Percentiles rank a stretch among this genome's conserved stretches.
phyloP scores from a whole-genome alignment of 2,797 vertebrate species.

The Echiichthys vipera region DNA sequence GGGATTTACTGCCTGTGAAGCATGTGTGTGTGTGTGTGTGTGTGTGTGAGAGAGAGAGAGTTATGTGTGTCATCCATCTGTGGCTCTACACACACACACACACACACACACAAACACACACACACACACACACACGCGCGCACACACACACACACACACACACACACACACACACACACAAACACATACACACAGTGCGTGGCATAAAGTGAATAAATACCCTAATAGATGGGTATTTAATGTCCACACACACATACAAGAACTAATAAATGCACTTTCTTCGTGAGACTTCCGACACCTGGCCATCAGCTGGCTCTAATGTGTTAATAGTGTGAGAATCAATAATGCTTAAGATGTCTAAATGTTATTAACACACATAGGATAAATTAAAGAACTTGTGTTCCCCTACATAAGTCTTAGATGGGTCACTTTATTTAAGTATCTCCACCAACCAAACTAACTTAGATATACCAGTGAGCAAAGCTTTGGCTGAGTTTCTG shows the following conservation, averaged over 20 bases:
- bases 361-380: conserved; percentile 35
- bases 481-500: conserved; percentile 7
- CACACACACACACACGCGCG: background rate
- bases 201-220: too few relatives aligned
- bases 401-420: background rate
- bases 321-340: conserved; percentile 63
- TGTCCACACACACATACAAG: conserved; percentile 46
- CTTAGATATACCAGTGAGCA: background rate
- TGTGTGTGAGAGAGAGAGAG: too few relatives aligned
- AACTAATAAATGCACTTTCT: conserved; percentile 72
- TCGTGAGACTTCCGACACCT: conserved; percentile 60
- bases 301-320: conserved; percentile 42
- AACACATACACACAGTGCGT: background rate
- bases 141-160: conserved; percentile 16
- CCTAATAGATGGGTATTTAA: conserved; percentile 61
- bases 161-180: background rate
- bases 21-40: conserved; percentile 40
- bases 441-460: conserved; percentile 29
- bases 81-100: conserved; percentile 22
- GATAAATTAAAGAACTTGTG: background rate
- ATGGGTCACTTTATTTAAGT: conserved; percentile 36
- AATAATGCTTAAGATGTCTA: conserved; percentile 70
- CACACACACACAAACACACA: conserved; percentile 10
- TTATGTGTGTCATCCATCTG: conserved; percentile 72
- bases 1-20: conserved; percentile 72